Percentiles rank a stretch among this genome's conserved stretches.
Evolutionary conservation across 1,140 invertebrate species (phyloP).

Genomic region (Lucilia sericata): DNA sequence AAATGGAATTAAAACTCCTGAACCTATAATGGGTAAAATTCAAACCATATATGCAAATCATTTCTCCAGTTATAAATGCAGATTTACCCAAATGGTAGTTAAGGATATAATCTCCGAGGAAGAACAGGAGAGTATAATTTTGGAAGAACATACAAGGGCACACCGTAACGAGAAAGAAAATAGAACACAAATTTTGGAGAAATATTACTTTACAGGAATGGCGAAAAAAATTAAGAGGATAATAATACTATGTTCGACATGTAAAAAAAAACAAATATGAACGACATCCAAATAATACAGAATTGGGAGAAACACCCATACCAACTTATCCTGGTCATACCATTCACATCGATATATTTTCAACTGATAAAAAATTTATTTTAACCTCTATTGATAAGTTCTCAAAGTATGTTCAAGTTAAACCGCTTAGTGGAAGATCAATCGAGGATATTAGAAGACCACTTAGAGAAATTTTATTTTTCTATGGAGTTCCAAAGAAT

Average conservation of each 20-base stretch:
- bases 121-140: not conserved
- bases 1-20: too few species aligned
- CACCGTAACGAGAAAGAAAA: not conserved
- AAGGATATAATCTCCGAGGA: not conserved
- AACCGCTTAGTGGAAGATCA: not conserved
- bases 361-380: constrained; percentile 8
- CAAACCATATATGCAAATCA: too few species aligned
- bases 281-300: too few species aligned
- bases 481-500: constrained; percentile 22
- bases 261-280: not conserved
- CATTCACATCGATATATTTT: too few species aligned
- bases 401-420: not conserved
- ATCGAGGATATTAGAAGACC: constrained; percentile 12
- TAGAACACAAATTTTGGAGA: not conserved
- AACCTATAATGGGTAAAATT: too few species aligned
- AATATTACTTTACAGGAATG: constrained; percentile 15
- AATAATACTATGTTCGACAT: not conserved
- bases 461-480: not conserved
- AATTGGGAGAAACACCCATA: too few species aligned
- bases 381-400: not conserved
- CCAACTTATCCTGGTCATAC: too few species aligned
- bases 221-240: constrained; percentile 4
- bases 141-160: not conserved
- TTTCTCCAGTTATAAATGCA: too few species aligned
- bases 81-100: too few species aligned